A percentile compares a stretch with the other conserved stretches of the same genome.
These are phyloP conservation scores for Pipistrellus nathusii DNA, from an alignment of 2,797 vertebrate species.

Conservation along the genomic window DNA sequence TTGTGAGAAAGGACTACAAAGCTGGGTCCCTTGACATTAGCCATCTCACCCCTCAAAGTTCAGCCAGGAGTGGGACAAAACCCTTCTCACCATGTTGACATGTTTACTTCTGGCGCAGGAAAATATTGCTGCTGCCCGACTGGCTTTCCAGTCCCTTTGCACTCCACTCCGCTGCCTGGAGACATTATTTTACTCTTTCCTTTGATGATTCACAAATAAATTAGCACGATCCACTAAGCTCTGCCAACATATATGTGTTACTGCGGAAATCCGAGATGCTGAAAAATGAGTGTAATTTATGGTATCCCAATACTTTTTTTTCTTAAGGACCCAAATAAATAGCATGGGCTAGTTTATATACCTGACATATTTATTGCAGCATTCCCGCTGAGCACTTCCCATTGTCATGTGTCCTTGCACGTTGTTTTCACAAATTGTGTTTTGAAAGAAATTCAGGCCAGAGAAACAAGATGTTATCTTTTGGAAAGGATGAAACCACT, in stretches of 20 bases:
- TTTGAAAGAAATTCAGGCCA: constrained; percentile 74
- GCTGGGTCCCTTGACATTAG: constrained; percentile 41
- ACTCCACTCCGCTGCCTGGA: constrained; percentile 48
- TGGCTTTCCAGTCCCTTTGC: constrained; percentile 28
- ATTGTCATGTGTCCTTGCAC: constrained; percentile 75
- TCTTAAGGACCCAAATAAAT: constrained; percentile 72
- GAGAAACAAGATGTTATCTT: constrained; percentile 81
- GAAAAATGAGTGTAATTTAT: constrained; percentile 71
- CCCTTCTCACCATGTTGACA: constrained; percentile 39
- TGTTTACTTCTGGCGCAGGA: constrained; percentile 67
- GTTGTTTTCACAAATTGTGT: constrained; percentile 75
- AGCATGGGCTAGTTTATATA: constrained; percentile 70
- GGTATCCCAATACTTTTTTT: constrained; percentile 55
- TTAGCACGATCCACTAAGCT: constrained; percentile 60
- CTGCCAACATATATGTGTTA: constrained; percentile 75
- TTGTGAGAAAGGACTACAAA: constrained; percentile 61
- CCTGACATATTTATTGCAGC: constrained; percentile 77
- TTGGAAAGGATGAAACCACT: constrained; percentile 75
- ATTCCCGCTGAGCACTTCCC: constrained; percentile 57
- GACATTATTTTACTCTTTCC: constrained; percentile 68
- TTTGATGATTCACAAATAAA: constrained; percentile 81
- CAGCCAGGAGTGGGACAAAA: constrained; percentile 74
- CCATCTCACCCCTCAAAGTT: constrained; percentile 65
- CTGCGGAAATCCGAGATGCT: constrained; percentile 74
- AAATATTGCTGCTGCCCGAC: constrained; percentile 63